These are phyloP conservation scores for Pachypanchax playfairii DNA, from an alignment of 2,113 vertebrate species.

Conservation along the genomic window DNA sequence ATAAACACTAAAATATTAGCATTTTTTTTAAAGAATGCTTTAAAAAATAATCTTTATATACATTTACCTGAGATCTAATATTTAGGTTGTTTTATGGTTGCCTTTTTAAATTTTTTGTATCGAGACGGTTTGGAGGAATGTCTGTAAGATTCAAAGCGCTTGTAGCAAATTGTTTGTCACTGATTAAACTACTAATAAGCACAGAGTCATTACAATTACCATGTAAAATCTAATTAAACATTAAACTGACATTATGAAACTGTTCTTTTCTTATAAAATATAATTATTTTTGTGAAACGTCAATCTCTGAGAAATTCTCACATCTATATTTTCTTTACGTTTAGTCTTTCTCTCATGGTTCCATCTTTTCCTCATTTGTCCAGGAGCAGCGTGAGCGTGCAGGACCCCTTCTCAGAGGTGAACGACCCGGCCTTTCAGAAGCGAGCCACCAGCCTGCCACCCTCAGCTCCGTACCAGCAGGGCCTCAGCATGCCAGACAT, in stretches of 20 bases:
- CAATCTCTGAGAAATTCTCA: background rate
- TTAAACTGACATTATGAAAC: background rate
- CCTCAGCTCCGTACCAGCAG: constrained; percentile 86
- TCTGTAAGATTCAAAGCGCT: no score
- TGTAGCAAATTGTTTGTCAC: no score
- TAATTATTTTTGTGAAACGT: background rate
- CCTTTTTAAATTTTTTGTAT: no score
- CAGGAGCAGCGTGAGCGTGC: constrained; percentile 90
- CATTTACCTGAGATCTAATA: no score
- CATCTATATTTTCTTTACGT: background rate
- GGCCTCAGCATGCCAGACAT: constrained; percentile 88
- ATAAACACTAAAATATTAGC: no score
- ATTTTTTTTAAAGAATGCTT: no score
- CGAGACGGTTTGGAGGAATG: no score
- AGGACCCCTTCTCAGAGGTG: constrained; percentile 94
- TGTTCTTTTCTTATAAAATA: background rate
- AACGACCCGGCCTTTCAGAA: constrained; percentile 91
- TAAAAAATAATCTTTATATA: no score
- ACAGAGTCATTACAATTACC: background rate
- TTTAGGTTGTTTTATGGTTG: no score
- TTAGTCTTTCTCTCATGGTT: background rate
- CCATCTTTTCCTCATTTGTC: constrained; percentile 13
- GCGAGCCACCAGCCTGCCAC: constrained; percentile 87
- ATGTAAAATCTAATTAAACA: background rate
- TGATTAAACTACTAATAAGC: background rate